Conservation (phyloP, 1,140 invertebrate species). For the Monochamus saltuarius region DNA sequence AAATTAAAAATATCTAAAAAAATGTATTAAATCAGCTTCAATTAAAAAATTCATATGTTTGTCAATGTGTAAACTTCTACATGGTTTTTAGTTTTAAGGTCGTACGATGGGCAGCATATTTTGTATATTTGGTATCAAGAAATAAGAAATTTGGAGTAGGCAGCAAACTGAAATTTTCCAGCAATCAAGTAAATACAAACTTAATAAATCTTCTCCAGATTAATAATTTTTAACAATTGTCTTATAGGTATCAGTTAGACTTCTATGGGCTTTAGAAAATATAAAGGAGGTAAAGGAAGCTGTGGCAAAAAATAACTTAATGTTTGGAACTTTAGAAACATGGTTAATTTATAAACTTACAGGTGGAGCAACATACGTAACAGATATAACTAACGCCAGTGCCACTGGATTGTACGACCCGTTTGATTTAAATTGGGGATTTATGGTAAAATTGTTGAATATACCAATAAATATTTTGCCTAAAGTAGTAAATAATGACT, state of each 20-base stretch:
- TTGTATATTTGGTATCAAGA: constrained; percentile 74
- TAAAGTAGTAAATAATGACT: constrained; percentile 74
- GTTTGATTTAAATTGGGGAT: constrained; percentile 82
- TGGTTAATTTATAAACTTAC: constrained; percentile 82
- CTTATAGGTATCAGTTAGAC: constrained; percentile 72
- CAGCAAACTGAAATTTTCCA: constrained; percentile 61
- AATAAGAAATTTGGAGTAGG: constrained; percentile 67
- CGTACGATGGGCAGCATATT: constrained; percentile 59
- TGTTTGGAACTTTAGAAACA: constrained; percentile 91
- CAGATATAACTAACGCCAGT: constrained; percentile 85
- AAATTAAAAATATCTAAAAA: not conserved
- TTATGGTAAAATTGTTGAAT: constrained; percentile 68
- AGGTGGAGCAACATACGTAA: constrained; percentile 68
- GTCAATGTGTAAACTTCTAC: no score
- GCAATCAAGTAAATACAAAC: constrained; percentile 39
- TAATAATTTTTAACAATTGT: not conserved
- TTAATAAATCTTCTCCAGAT: not conserved
- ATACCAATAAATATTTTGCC: constrained; percentile 78
- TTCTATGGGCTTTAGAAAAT: constrained; percentile 78
- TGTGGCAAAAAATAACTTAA: constrained; percentile 61
- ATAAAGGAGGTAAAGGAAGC: constrained; percentile 65
- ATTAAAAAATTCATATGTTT: no score
- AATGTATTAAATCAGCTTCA: no score
- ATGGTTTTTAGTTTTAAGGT: constrained; percentile 25
- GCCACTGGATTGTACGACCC: constrained; percentile 93